Evolutionary conservation across 2,888 invertebrate species (phyloP).

Genomic region (Plusia festucae): DNA sequence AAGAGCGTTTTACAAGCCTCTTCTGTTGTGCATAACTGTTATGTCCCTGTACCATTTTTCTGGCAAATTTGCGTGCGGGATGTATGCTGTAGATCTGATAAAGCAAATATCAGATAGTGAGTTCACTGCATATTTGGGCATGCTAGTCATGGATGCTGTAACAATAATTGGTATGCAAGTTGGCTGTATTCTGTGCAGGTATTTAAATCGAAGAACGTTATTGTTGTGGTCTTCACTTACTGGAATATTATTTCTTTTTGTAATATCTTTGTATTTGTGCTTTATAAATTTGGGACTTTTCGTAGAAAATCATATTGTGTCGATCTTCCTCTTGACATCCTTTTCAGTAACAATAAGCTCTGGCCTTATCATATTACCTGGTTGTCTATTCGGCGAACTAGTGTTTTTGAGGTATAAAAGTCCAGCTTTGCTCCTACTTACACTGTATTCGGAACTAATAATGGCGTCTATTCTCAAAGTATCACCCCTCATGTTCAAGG

Average conservation of each 20-base stretch:
- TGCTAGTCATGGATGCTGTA: conserved; percentile 64
- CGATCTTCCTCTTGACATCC: conserved; percentile 53
- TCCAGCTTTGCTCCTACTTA: conserved; percentile 42
- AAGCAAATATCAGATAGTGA: conserved; percentile 56
- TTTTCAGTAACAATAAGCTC: conserved; percentile 62
- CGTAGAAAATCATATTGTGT: conserved; percentile 54
- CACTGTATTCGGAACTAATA: conserved; percentile 34
- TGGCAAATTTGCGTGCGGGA: conserved; percentile 32
- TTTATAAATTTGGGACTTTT: conserved; percentile 56
- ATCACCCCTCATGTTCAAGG: conserved; percentile 53
- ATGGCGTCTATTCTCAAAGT: conserved; percentile 52
- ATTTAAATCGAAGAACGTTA: conserved; percentile 59
- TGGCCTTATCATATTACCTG: conserved; percentile 60
- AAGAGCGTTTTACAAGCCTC: conserved; percentile 53
- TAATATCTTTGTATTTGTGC: conserved; percentile 65
- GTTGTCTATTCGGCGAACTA: conserved; percentile 55
- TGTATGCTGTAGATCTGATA: conserved; percentile 45
- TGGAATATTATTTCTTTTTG: conserved; percentile 59
- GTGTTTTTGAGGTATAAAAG: conserved; percentile 54
- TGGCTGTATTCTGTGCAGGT: conserved; percentile 60
- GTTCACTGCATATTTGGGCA: conserved; percentile 57
- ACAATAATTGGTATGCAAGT: conserved; percentile 63
- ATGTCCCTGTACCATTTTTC: conserved; percentile 44
- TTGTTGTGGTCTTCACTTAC: conserved; percentile 50
- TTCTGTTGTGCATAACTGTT: conserved; percentile 42